A percentile compares a stretch with the other conserved stretches of the same genome.
Conservation (phyloP, 2,888 invertebrate genomes). For the Phorcus lineatus region DNA sequence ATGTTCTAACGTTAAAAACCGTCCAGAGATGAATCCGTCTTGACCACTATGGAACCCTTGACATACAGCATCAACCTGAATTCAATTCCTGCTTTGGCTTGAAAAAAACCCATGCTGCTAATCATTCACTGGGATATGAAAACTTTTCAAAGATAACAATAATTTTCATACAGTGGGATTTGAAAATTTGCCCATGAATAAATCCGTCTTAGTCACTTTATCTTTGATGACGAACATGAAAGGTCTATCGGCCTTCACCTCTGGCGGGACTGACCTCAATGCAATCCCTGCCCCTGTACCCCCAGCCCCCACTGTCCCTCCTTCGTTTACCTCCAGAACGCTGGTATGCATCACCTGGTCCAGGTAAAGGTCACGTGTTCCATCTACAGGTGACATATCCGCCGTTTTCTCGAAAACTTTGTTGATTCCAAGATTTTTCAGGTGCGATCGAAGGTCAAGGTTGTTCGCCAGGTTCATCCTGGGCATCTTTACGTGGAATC, state of each 20-base stretch:
- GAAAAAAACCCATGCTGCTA: no score
- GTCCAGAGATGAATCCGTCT: no score
- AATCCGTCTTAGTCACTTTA: conserved; percentile 11
- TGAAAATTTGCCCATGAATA: conserved; percentile 27
- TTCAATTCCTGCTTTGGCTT: no score
- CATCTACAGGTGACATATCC: conserved; percentile 22
- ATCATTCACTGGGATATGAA: no score
- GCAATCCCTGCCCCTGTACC: background rate
- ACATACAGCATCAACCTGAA: no score
- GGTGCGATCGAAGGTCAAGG: background rate
- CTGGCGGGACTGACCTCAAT: background rate
- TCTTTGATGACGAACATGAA: conserved; percentile 28
- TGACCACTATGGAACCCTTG: no score
- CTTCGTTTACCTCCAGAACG: conserved; percentile 23
- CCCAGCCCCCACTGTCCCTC: conserved; percentile 9
- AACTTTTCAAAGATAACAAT: no score
- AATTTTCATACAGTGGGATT: background rate
- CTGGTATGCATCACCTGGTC: conserved; percentile 23
- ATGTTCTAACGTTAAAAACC: no score
- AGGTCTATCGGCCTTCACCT: conserved; percentile 23
- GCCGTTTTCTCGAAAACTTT: conserved; percentile 13
- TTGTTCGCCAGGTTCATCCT: conserved; percentile 9
- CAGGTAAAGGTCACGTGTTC: background rate
- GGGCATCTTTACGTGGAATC: conserved; percentile 18
- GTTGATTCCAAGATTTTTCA: conserved; percentile 19